Base-by-base conservation (phyloP, 2,888 invertebrate species). In the Aspidiotus rigidus region DNA sequence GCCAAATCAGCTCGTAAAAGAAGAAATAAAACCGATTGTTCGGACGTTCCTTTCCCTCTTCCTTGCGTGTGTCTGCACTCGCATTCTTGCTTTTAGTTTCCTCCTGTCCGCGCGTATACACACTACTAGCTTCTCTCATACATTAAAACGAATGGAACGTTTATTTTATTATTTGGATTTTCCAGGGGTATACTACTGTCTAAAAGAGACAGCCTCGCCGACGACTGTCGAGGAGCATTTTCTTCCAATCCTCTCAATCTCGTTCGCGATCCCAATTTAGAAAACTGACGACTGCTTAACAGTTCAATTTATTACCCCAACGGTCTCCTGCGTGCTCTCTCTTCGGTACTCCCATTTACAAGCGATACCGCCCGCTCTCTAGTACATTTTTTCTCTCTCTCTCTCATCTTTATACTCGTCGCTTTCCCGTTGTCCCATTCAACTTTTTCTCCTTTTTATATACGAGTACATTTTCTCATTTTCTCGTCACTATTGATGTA, bases 121-220 rank as follows among this genome's bases (percentile, higher is more conserved):
- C 13, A 7, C 41, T 2, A 16, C 7, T 13, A n/a, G 15, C 28
- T 28, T 49, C 40, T 7, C 16, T 62, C 39, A 54, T 63, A 39
- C 54, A 54, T 63, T 63, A 54, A 63, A 63, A 63, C 63, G 63
- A 63, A 54, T 54, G n/a, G 63, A 63, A 63, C 63, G 63, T 63
- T 63, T 63, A 63, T 63, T 63, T 63, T 63, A 63, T 63, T 63
- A 63, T 63, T 63, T 63, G 53, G 63, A 53, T 53, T 63, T 63
- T 63, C 53, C 40, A 49, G 49, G 40, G 49, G 63, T 2, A 44
- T 10, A 49, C n/a, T n/a, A n/a, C 17, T 44, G 28, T 49, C 44
- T 54, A 53, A 54, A 49, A 62, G 42, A 40, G 53, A 40, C 63
- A 63, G 63, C 40, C 63, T 63, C 53, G 63, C 53, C 63, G 63